Evolutionary conservation across 2,113 vertebrate species (phyloP).

Genomic region (Leptocoma aspasia): DNA sequence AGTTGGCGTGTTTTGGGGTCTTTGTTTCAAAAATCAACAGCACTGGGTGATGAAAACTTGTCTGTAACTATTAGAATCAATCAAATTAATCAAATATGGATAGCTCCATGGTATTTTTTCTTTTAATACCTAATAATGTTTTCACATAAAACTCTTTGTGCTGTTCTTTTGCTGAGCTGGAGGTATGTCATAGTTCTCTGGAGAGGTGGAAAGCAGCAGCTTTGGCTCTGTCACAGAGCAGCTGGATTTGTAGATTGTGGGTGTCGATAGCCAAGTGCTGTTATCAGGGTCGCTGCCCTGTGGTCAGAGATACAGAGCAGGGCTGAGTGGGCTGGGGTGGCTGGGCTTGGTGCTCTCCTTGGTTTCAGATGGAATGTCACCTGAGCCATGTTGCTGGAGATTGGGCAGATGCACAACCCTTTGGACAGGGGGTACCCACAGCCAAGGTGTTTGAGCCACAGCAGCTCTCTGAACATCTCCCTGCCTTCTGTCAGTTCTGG

Average conservation of each 20-base stretch:
- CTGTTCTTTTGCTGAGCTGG: neutral
- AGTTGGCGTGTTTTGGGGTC: neutral
- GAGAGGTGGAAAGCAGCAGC: neutral
- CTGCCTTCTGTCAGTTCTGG: neutral
- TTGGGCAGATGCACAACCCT: fast-evolving
- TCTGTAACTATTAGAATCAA: neutral
- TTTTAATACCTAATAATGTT: neutral
- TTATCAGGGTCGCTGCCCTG: neutral
- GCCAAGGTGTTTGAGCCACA: neutral
- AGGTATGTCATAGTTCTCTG: neutral
- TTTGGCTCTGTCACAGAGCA: neutral
- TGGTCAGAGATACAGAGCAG: neutral
- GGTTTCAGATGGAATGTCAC: neutral
- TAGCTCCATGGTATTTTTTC: neutral
- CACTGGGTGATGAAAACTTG: neutral
- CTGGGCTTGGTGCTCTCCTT: neutral
- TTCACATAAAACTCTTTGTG: neutral
- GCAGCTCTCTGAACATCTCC: neutral
- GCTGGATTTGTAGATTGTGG: neutral
- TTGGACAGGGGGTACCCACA: neutral
- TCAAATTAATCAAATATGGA: neutral
- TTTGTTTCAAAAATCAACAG: neutral
- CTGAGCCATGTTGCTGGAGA: neutral
- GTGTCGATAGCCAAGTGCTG: fast-evolving
- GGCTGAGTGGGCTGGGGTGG: neutral